Evolutionary conservation across 2,797 vertebrate species (phyloP), one percentile per base, ranked within the genome.

Genomic region (Danio kyathit): DNA sequence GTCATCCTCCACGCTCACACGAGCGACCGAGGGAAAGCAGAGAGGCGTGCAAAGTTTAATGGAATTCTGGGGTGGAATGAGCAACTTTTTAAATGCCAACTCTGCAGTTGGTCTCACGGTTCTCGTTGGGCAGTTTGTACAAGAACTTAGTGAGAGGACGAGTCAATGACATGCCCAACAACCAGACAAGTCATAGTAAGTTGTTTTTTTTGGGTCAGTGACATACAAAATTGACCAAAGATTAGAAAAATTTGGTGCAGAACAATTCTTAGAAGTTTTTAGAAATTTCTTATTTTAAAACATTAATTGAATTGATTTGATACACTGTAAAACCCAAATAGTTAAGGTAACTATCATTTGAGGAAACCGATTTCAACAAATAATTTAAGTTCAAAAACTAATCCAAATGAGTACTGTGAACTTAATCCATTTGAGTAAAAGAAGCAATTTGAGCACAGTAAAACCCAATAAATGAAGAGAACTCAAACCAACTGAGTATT

Each of bases 31-130:
- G 89, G 83, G 82, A 88, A 91, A 43, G 85, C 82, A 87, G 87
- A 90, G 90, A 86, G 89, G 89, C 88, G 82, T 91, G 91, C 89
- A 88, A 85, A 89, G 87, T 92, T 91, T 93, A 92, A 93, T 93
- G 88, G 89, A 92, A 91, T 94, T 92, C 85, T 82, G 86, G 76
- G 87, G 81, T 92, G 91, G 86, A 89, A 91, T 87, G 84, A 60
- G 60, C 46, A 81, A 86, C 82, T 56, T 78, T 83, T 78, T 87
- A 82, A 73, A 81, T 80, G 81, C 82, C 84, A 83, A 85, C 89
- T 19, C 91, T 88, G 89, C 59, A 65, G 92, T 90, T 75, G 90
- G 91, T 89, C 89, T 48, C 29, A 19, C 87, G 83, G 74, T 84
- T 83, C 87, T 75, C 63, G 49, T 75, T 51, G 74, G 81, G n/a